Conservation (phyloP, 1,140 invertebrate species). For the Dolichoris vasculosae region DNA sequence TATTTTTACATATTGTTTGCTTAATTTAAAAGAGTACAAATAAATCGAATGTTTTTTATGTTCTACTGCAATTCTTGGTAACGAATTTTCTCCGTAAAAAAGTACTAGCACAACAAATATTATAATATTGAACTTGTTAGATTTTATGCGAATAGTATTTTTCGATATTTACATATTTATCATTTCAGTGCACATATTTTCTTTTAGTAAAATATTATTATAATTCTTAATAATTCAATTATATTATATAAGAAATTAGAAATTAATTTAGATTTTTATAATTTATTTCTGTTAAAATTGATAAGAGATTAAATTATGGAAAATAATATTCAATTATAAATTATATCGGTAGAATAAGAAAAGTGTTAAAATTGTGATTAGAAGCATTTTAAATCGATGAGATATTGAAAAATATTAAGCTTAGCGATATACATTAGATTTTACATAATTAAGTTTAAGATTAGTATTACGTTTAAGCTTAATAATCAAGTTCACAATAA, state of each 20-base stretch:
- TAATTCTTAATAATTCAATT: neutral
- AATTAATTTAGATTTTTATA: neutral
- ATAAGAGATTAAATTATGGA: neutral
- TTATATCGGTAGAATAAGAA: neutral
- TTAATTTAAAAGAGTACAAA: neutral
- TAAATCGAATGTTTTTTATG: neutral
- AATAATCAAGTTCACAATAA: too few relatives aligned
- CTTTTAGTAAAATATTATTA: neutral
- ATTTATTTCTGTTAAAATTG: neutral
- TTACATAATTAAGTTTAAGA: neutral
- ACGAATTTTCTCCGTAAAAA: neutral
- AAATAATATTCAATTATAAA: neutral
- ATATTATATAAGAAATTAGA: neutral
- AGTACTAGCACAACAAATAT: neutral
- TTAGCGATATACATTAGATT: too few relatives aligned
- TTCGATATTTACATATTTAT: too few relatives aligned
- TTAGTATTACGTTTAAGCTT: neutral
- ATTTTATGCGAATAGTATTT: neutral
- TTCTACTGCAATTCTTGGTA: too few relatives aligned
- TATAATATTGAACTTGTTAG: neutral
- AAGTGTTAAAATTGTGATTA: too few relatives aligned
- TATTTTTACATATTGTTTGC: neutral
- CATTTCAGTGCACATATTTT: too few relatives aligned
- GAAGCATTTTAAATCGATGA: neutral
- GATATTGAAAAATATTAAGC: too few relatives aligned